Evolutionary conservation across 1,140 invertebrate species (phyloP).

Genomic region (Heliconius hewitsoni): DNA sequence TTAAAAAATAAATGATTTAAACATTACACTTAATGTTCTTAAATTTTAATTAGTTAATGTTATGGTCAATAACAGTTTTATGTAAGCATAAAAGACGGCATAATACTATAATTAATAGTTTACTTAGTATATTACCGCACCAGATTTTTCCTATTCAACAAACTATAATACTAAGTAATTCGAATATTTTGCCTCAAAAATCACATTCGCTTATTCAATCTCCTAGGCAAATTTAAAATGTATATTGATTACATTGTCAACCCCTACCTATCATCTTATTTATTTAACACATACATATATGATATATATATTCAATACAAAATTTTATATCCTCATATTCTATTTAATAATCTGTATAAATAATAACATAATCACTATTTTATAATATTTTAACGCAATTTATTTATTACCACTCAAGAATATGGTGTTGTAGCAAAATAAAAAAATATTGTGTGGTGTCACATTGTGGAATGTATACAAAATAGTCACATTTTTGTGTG

Average conservation of each 20-base stretch:
- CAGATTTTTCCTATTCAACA: slow-evolving; percentile 8
- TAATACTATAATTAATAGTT: slow-evolving; percentile 7
- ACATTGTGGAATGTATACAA: too few species aligned
- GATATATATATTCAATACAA: background rate
- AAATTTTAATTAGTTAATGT: background rate
- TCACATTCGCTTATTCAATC: background rate
- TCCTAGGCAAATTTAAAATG: background rate
- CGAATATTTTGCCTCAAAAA: slow-evolving; percentile 18
- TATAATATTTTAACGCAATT: background rate
- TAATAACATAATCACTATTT: background rate
- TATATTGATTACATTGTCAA: background rate
- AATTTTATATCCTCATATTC: background rate
- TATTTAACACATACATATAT: background rate
- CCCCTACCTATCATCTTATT: background rate
- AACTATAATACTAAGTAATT: slow-evolving; percentile 36
- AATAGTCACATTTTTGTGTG: background rate
- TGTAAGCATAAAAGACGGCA: background rate
- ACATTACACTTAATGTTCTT: background rate
- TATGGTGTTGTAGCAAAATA: background rate
- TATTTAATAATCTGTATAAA: background rate
- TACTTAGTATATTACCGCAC: slow-evolving; percentile 19
- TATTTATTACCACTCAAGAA: background rate
- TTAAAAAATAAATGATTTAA: background rate
- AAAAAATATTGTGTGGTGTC: too few species aligned
- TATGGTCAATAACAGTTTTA: background rate